These are phyloP conservation scores for Pristiophorus japonicus DNA, from an alignment of 2,113 vertebrate species.

Conservation along the genomic window DNA sequence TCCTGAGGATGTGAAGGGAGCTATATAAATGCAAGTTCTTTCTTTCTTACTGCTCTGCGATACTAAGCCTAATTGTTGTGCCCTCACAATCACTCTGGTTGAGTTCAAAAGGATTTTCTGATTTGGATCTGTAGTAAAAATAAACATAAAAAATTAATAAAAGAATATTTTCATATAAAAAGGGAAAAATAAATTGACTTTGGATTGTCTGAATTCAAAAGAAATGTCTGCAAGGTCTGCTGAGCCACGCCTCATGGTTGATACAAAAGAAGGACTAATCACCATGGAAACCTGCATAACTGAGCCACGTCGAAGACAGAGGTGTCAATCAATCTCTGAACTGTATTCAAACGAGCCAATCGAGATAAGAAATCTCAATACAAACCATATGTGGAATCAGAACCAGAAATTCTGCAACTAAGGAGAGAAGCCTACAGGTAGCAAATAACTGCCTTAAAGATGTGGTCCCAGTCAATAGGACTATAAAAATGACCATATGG, in stretches of 20 bases:
- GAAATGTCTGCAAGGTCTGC: not conserved
- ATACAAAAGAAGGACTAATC: not conserved
- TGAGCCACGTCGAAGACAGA: not conserved
- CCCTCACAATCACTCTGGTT: not conserved
- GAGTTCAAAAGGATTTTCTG: not conserved
- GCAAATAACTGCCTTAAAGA: not conserved
- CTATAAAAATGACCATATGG: not conserved
- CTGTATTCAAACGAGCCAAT: not conserved
- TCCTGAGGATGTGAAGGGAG: not conserved
- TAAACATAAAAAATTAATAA: not conserved
- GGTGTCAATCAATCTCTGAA: not conserved
- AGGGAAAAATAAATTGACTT: not conserved
- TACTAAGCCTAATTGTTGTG: too few species aligned
- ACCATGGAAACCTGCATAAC: conserved; percentile 19
- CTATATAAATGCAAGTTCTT: not conserved
- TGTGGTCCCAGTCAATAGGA: not conserved
- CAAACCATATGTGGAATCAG: not conserved
- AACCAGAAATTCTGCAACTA: not conserved
- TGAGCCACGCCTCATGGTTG: not conserved
- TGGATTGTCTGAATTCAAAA: not conserved
- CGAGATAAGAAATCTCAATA: not conserved
- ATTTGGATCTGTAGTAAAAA: too few species aligned
- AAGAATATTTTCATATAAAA: not conserved
- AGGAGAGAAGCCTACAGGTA: not conserved
- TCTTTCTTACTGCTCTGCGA: not conserved